Evolutionary conservation across 2,797 vertebrate species (phyloP).

Genomic region (Enteromius argenteus): DNA sequence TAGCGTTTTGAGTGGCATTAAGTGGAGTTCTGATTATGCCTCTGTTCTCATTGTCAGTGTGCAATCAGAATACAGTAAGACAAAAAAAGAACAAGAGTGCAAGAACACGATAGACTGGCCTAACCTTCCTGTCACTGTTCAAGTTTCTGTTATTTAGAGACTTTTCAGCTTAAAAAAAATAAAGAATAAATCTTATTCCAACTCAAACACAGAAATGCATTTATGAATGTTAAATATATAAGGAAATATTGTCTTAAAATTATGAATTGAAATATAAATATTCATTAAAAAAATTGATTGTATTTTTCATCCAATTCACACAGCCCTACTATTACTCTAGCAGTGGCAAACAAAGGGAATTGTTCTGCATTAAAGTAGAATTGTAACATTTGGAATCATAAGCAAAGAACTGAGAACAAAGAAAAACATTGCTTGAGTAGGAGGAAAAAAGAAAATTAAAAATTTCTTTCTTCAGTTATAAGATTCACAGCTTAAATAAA

Average conservation of each 20-base stretch:
- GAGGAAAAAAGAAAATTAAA: background rate
- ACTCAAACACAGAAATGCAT: background rate
- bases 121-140: too few relatives aligned
- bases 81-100: background rate
- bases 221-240: background rate
- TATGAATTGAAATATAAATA: background rate
- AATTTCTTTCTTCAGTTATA: too few relatives aligned
- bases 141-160: background rate
- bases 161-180: too few relatives aligned
- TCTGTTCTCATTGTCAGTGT: too few relatives aligned
- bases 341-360: too few relatives aligned
- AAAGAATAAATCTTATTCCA: background rate
- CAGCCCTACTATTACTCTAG: too few relatives aligned
- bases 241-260: background rate
- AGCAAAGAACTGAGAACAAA: background rate
- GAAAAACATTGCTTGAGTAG: background rate
- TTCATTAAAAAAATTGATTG: background rate
- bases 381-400: background rate
- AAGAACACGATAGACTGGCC: background rate
- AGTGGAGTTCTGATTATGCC: too few relatives aligned
- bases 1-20: too few relatives aligned
- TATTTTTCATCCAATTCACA: too few relatives aligned
- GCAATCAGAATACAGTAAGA: too few relatives aligned
- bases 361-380: background rate
- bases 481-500: background rate